Percentiles rank a stretch among this genome's conserved stretches.
These are phyloP conservation scores for Caenorhabditis angaria DNA, from an alignment of 2,888 invertebrate species.

Conservation along the genomic window DNA sequence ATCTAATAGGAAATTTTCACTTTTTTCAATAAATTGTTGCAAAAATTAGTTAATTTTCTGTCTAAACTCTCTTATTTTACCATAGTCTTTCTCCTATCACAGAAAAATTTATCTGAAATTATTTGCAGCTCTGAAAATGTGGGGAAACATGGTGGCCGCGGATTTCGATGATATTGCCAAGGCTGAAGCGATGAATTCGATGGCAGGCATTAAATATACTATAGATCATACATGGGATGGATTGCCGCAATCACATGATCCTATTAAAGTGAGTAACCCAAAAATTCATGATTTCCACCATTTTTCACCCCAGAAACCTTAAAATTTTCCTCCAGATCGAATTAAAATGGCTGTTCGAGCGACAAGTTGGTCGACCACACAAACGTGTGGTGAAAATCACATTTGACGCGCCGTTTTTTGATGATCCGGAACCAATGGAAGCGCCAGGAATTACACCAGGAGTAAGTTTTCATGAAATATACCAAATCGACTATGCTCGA, in stretches of 20 bases:
- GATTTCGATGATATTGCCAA: slow-evolving; percentile 41
- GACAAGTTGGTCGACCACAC: slow-evolving; percentile 63
- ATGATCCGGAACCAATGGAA: slow-evolving; percentile 68
- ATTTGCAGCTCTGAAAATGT: not conserved
- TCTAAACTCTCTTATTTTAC: too few species aligned
- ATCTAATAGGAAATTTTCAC: too few species aligned
- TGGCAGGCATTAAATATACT: slow-evolving; percentile 56
- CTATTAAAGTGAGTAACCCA: slow-evolving; percentile 53
- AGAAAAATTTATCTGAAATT: not conserved
- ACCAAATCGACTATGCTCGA: too few species aligned
- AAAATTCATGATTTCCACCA: too few species aligned
- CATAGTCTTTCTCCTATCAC: not conserved
- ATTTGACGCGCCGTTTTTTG: slow-evolving; percentile 67
- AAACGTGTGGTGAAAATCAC: slow-evolving; percentile 64
- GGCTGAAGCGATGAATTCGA: slow-evolving; percentile 40
- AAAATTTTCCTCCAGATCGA: slow-evolving; percentile 36
- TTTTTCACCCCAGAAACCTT: too few species aligned
- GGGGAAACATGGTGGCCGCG: slow-evolving; percentile 9
- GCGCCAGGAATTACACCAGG: slow-evolving; percentile 62
- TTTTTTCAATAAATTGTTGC: too few species aligned
- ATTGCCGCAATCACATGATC: slow-evolving; percentile 63
- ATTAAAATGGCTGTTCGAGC: slow-evolving; percentile 69
- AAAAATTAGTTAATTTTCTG: too few species aligned
- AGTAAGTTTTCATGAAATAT: slow-evolving; percentile 38
- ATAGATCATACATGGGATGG: slow-evolving; percentile 70